Evolutionary conservation across 2,888 invertebrate genomes (phyloP), one percentile per base, ranked within the genome.

Genomic region (Autographa gamma): DNA sequence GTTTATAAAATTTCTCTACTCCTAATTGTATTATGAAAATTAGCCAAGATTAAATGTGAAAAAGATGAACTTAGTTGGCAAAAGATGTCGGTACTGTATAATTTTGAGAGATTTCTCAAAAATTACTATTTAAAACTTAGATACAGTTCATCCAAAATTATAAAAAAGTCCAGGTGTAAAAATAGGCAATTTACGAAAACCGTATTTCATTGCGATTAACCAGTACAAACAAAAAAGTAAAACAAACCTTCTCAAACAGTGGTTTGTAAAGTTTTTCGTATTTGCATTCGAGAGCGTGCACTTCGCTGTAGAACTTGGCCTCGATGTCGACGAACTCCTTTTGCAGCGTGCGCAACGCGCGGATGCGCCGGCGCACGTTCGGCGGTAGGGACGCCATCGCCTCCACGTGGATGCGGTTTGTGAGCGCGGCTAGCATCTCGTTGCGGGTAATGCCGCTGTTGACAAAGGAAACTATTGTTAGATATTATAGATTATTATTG

Each of bases 231-330:
- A 43, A 14, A 48, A 7, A 18, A 19, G 9, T 8, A 70, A 18
- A 25, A 64, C 34, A 48, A 32, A 97, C 97, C 96, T 98, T 98
- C 83, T 98, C 97, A 93, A 98, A 98, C 59, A 98, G 92, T 2
- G 97, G 97, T 70, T 97, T 96, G 92, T 98, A 98, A 81, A 97
- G 93, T 82, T 97, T 96, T 88, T 98, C 97, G 91, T 98, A 99
- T 93, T 98, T 98, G 95, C 98, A 98, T 95, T 99, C 99, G 65
- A 99, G 96, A 31, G 97, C 97, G 90, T 99, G 99, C 56, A 99
- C 98, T 88, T 99, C 98, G 86, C 97, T 97, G 93, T 99, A 99
- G 94, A 99, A 99, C 89, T 98, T 97, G 0, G 98, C 97, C 93
- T 99, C 99, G 69, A 99, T 96, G 87, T 98, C 97, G 8, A 98